Percentiles rank a stretch among this genome's conserved stretches.
Conservation (phyloP, 2,888 invertebrate genomes). For the Euplexia lucipara region DNA sequence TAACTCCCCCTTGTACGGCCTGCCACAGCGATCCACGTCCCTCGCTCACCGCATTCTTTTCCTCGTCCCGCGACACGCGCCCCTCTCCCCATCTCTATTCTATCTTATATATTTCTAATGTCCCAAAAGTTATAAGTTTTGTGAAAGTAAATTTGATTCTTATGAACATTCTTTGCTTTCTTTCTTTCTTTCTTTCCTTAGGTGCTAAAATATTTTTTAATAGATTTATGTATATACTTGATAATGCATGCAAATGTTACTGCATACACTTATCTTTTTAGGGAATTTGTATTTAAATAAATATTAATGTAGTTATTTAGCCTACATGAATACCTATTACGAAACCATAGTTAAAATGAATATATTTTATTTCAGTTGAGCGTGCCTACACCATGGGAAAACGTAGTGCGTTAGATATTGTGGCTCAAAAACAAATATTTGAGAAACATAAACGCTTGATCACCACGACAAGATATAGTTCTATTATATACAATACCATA, state of each 20-base stretch:
- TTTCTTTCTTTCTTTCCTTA: constrained; percentile 43
- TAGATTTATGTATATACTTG: constrained; percentile 44
- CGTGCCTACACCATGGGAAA: constrained; percentile 41
- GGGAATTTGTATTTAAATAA: constrained; percentile 43
- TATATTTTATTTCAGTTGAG: constrained; percentile 43
- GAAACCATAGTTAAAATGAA: constrained; percentile 42
- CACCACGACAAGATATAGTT: constrained; percentile 40
- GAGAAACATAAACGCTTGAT: constrained; percentile 39
- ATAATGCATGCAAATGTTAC: constrained; percentile 44
- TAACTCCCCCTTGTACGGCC: constrained; percentile 44
- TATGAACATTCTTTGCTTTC: constrained; percentile 43
- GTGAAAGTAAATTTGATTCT: constrained; percentile 43
- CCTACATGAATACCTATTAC: constrained; percentile 44
- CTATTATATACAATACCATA: constrained; percentile 38
- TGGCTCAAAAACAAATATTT: constrained; percentile 40
- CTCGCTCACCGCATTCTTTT: constrained; percentile 44
- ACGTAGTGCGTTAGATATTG: constrained; percentile 41
- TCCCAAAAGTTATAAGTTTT: constrained; percentile 44
- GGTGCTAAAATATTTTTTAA: constrained; percentile 44
- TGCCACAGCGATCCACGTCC: constrained; percentile 43
- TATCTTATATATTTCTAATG: constrained; percentile 42
- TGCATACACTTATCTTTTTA: constrained; percentile 43
- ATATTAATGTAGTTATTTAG: constrained; percentile 45
- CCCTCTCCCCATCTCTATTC: constrained; percentile 43
- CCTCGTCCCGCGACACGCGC: constrained; percentile 43